Conservation (phyloP, 1,140 invertebrate genomes). For the Galleria mellonella region DNA sequence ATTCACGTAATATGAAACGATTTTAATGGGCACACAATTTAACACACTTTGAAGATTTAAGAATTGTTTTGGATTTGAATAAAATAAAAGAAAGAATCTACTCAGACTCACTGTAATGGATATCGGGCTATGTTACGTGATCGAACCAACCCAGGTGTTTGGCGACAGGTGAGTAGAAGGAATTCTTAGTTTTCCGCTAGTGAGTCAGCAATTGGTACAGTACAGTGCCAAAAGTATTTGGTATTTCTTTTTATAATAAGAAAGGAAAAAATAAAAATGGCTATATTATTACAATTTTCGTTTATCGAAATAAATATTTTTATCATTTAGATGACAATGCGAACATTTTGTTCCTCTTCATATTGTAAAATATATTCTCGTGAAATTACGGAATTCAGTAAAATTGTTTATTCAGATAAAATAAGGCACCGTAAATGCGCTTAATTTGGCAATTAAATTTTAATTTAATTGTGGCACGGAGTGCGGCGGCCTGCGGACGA, state of each 20-base stretch:
- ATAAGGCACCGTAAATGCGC: slow-evolving; percentile 22
- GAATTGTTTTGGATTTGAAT: too few relatives aligned
- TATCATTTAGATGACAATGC: too few relatives aligned
- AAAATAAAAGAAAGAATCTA: too few relatives aligned
- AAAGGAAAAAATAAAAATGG: too few relatives aligned
- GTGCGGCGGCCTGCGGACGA: slow-evolving; percentile 9
- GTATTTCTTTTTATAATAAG: neutral
- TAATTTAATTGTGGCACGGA: slow-evolving; percentile 25
- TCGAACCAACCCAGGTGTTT: slow-evolving; percentile 37
- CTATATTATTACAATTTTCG: too few relatives aligned
- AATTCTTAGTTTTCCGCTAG: slow-evolving; percentile 29
- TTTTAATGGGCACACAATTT: too few relatives aligned
- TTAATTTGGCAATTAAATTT: slow-evolving; percentile 31
- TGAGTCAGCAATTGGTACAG: slow-evolving; percentile 36
- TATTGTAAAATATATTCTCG: too few relatives aligned
- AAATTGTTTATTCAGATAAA: slow-evolving; percentile 13
- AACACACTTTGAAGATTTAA: too few relatives aligned
- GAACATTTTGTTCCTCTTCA: neutral
- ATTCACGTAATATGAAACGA: too few relatives aligned
- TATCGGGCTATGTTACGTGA: slow-evolving; percentile 10
- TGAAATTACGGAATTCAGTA: slow-evolving; percentile 6
- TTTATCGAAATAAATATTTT: too few relatives aligned
- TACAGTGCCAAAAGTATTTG: slow-evolving; percentile 18
- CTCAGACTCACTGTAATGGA: too few relatives aligned
- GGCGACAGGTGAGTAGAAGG: slow-evolving; percentile 33